Evolutionary conservation across 1,140 invertebrate genomes (phyloP).

Genomic region (Vanessa atalanta): DNA sequence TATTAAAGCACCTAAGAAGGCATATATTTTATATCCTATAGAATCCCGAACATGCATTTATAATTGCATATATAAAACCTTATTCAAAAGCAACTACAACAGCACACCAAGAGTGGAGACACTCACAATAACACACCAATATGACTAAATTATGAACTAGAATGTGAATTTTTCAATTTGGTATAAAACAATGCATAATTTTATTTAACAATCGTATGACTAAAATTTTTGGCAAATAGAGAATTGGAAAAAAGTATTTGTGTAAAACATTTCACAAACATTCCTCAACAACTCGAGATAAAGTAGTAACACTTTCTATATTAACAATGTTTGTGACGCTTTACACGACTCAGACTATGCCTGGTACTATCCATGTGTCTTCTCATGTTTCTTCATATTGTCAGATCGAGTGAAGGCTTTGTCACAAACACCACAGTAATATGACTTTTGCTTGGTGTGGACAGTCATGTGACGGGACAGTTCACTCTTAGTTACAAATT

Average conservation of each 20-base stretch:
- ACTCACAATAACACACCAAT: conserved; percentile 75
- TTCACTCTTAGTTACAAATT: conserved; percentile 83
- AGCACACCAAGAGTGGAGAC: conserved; percentile 67
- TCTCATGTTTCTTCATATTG: conserved; percentile 81
- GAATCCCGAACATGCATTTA: conserved; percentile 71
- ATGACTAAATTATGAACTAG: conserved; percentile 79
- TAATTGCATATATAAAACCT: conserved; percentile 67
- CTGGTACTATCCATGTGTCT: conserved; percentile 73
- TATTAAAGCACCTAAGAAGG: conserved; percentile 74
- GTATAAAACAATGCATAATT: conserved; percentile 73
- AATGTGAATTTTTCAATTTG: conserved; percentile 72
- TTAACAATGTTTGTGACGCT: conserved; percentile 28
- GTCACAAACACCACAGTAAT: conserved; percentile 82
- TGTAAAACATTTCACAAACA: conserved; percentile 53
- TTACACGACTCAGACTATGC: conserved; percentile 30
- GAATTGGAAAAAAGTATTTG: conserved; percentile 62
- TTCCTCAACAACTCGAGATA: conserved; percentile 29
- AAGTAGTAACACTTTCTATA: conserved; percentile 9
- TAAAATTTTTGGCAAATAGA: conserved; percentile 79
- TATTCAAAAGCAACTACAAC: conserved; percentile 73
- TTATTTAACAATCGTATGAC: conserved; percentile 68
- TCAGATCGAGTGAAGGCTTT: conserved; percentile 80
- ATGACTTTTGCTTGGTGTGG: conserved; percentile 83
- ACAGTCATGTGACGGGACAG: conserved; percentile 82
- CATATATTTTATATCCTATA: conserved; percentile 62